These are phyloP conservation scores for Synergus gifuensis DNA, from an alignment of 2,888 invertebrate genomes.

Conservation along the genomic window DNA sequence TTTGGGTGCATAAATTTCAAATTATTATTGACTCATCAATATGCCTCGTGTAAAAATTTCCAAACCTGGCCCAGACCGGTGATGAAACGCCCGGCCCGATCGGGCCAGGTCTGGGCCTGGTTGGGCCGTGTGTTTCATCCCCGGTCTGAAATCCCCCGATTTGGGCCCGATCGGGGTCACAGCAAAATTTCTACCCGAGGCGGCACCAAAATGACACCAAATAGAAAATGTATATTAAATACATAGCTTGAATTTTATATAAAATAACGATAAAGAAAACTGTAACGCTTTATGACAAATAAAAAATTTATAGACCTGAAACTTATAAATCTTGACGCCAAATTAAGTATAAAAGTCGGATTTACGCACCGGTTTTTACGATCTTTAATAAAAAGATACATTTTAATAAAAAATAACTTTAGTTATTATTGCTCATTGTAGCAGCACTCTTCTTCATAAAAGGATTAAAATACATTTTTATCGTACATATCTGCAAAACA, in stretches of 20 bases:
- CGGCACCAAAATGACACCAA: background rate
- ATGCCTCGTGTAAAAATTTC: too few species aligned
- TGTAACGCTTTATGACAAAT: slow-evolving; percentile 5
- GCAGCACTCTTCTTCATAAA: background rate
- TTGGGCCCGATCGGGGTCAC: too few species aligned
- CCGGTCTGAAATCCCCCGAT: too few species aligned
- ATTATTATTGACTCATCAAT: too few species aligned
- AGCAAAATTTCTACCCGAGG: too few species aligned
- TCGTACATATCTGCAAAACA: background rate
- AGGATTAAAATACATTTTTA: background rate
- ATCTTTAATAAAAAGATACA: slow-evolving; percentile 21
- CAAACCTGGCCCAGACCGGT: too few species aligned
- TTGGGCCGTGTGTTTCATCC: too few species aligned
- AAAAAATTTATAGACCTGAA: slow-evolving; percentile 29
- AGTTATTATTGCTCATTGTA: background rate
- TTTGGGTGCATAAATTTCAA: too few species aligned
- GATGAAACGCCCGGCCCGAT: too few species aligned
- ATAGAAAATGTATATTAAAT: background rate
- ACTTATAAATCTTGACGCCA: slow-evolving; percentile 37
- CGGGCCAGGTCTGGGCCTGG: too few species aligned
- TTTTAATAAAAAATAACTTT: slow-evolving; percentile 19
- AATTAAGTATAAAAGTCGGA: slow-evolving; percentile 39
- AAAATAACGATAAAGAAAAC: background rate
- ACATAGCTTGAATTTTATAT: background rate
- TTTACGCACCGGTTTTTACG: slow-evolving; percentile 21